Base-by-base conservation (phyloP, 2,797 vertebrate genomes). In the Propithecus deckenii region DNA sequence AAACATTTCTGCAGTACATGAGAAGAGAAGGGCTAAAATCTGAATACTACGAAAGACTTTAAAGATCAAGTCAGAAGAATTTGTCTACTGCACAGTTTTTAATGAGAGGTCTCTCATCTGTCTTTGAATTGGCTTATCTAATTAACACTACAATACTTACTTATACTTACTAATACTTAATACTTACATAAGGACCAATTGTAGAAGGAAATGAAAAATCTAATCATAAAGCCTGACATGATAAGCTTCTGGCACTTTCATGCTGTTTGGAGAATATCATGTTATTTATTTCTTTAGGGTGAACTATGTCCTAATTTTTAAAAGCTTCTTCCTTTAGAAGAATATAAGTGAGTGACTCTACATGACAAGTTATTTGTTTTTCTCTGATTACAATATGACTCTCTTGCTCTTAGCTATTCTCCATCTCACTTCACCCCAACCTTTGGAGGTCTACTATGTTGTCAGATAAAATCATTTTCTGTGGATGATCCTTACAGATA, bases 171-270 rank as follows among this genome's bases (percentile, higher is more conserved):
- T 43, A 43, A 43, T 43, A 43, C 7, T 43, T 43, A 43, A 43
- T 43, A 43, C 48, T 95, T 59, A 55, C 79, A 80, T 30, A n/a
- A 88, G 46, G 95, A 86, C 67, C n/a, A 93, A 89, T 41, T 95
- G n/a, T 95, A 89, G 79, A 94, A 97, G 96, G 96, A 97, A 96
- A 91, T 88, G 57, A 93, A 97, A n/a, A 80, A 95, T 91, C 43
- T 97, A 94, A 72, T 94, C 94, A 89, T 2, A 63, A 95, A 97
- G 86, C 92, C 48, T 93, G 76, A 59, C 14, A 50, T 20, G 67
- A 74, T 86, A 61, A 83, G 38, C 71, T 90, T 43, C 67, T 90
- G 65, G 65, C 71, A 74, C 12, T 61, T 97, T 86, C 69, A 41
- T 95, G 38, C 69, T 76, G 10, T 83, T 96, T 95, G 38, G 55